Percentiles rank a stretch among this genome's conserved stretches.
Evolutionary conservation across 2,113 vertebrate genomes (phyloP).

Genomic region (Aphyosemion australe): DNA sequence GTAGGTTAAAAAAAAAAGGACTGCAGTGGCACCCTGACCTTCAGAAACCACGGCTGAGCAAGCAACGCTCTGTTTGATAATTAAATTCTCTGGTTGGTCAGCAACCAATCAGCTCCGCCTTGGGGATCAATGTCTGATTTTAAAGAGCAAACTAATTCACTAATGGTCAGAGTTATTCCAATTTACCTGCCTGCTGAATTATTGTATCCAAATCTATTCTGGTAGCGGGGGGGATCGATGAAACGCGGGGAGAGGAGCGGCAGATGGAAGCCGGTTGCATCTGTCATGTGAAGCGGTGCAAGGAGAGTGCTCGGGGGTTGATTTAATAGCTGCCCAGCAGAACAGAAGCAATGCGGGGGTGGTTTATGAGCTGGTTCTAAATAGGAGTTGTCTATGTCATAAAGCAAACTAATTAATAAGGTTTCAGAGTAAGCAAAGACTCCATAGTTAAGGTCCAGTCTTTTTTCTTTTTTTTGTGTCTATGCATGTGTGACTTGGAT

Average conservation of each 20-base stretch:
- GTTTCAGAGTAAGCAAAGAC: slow-evolving; percentile 46
- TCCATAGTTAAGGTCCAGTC: slow-evolving; percentile 4
- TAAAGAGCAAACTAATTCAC: slow-evolving; percentile 82
- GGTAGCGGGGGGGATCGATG: slow-evolving; percentile 65
- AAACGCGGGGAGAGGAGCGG: slow-evolving; percentile 12
- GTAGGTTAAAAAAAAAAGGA: slow-evolving; percentile 12
- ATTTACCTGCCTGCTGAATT: slow-evolving; percentile 79
- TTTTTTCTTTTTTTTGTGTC: neutral
- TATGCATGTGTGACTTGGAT: slow-evolving; percentile 28
- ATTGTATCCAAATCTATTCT: slow-evolving; percentile 69
- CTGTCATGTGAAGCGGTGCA: slow-evolving; percentile 53
- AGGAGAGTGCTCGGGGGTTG: slow-evolving; percentile 35
- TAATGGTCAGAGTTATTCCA: slow-evolving; percentile 83
- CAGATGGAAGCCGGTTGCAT: slow-evolving; percentile 39
- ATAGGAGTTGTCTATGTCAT: slow-evolving; percentile 58
- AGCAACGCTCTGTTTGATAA: slow-evolving; percentile 72
- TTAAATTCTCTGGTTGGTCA: slow-evolving; percentile 77
- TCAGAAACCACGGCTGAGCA: slow-evolving; percentile 79
- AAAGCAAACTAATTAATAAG: slow-evolving; percentile 77
- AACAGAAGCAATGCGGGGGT: slow-evolving; percentile 41
- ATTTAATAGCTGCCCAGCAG: slow-evolving; percentile 58
- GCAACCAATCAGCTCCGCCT: slow-evolving; percentile 73
- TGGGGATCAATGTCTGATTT: slow-evolving; percentile 78
- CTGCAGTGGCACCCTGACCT: slow-evolving; percentile 75
- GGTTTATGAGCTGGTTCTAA: slow-evolving; percentile 57